Conservation (phyloP, 1,140 invertebrate species). For the Trichomalopsis sarcophagae region DNA sequence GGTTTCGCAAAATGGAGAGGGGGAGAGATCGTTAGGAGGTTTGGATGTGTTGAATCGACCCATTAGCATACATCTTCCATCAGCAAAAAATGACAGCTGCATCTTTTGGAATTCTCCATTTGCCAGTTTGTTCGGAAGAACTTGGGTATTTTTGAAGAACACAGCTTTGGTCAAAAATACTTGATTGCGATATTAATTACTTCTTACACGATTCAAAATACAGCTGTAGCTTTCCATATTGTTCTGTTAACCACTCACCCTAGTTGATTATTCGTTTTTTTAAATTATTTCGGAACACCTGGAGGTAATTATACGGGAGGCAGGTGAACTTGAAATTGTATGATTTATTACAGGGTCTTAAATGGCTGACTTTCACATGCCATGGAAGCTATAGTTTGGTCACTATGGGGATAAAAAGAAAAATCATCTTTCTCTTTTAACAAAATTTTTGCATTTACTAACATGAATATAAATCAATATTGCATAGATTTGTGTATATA, state of each 20-base stretch:
- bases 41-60: background rate
- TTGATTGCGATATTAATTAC: background rate
- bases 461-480: background rate
- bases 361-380: constrained; percentile 1
- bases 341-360: background rate
- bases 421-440: background rate
- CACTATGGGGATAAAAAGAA: background rate
- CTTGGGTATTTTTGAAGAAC: constrained; percentile 10
- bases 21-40: background rate
- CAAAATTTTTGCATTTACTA: background rate
- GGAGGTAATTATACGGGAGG: background rate
- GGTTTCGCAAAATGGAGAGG: background rate
- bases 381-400: background rate
- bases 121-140: background rate
- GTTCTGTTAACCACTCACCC: too few species aligned
- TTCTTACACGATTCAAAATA: background rate
- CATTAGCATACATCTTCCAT: too few species aligned
- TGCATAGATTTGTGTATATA: constrained; percentile 7
- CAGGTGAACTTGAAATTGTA: constrained; percentile 25
- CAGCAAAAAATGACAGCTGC: background rate
- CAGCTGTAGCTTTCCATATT: background rate
- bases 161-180: constrained; percentile 22
- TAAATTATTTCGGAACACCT: background rate
- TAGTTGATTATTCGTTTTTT: background rate
- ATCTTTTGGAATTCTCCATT: background rate